These are phyloP conservation scores for Idaea dimidiata DNA, from an alignment of 2,888 invertebrate species.

Conservation along the genomic window DNA sequence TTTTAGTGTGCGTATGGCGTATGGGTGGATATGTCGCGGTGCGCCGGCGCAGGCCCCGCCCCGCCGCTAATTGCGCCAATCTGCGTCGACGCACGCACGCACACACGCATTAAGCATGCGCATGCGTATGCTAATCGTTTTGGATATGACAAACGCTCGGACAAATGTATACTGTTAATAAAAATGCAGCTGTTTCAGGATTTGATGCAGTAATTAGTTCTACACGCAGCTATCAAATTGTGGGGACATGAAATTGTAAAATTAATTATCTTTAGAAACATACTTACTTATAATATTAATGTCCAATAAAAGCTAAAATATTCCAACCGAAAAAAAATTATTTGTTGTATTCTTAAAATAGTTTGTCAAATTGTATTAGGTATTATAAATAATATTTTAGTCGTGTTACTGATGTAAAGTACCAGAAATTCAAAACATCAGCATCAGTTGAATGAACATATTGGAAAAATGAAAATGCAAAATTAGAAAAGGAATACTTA, in stretches of 20 bases:
- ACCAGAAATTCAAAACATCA: not conserved
- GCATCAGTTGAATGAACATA: not conserved
- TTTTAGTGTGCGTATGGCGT: slow-evolving; percentile 49
- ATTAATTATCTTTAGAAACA: too few species aligned
- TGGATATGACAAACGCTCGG: slow-evolving; percentile 47
- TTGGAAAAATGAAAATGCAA: slow-evolving; percentile 12
- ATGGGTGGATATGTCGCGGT: slow-evolving; percentile 72
- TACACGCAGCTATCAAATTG: slow-evolving; percentile 21
- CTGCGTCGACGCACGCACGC: slow-evolving; percentile 67
- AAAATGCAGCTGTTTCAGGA: slow-evolving; percentile 34
- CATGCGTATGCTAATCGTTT: slow-evolving; percentile 33
- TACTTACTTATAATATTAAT: too few species aligned
- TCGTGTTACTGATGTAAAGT: too few species aligned
- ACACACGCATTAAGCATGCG: slow-evolving; percentile 45
- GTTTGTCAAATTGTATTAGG: too few species aligned
- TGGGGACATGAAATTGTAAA: slow-evolving; percentile 20
- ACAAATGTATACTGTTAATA: slow-evolving; percentile 50
- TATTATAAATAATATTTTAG: too few species aligned
- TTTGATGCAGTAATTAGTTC: slow-evolving; percentile 22
- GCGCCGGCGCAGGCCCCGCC: slow-evolving; percentile 73
- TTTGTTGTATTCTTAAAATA: too few species aligned
- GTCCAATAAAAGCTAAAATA: too few species aligned
- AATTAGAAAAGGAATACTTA: slow-evolving; percentile 48
- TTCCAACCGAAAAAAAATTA: too few species aligned
- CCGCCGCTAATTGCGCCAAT: slow-evolving; percentile 77